Evolutionary conservation across 2,797 vertebrate genomes (phyloP).

Genomic region (Melanotaenia pygmaea): DNA sequence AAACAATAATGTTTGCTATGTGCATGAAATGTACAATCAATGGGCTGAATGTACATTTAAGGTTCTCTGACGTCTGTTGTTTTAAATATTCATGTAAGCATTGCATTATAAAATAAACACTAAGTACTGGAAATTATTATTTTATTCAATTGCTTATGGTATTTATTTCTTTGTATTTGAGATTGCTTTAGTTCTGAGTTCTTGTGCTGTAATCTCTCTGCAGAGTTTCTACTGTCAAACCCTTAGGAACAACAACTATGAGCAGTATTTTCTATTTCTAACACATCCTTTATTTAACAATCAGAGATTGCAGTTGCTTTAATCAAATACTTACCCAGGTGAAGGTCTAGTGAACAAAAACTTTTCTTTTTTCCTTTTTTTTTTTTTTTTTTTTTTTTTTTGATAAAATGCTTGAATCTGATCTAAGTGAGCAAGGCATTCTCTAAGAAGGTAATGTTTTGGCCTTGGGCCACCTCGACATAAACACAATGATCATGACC

Average conservation of each 20-base stretch:
- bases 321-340: conserved; percentile 16
- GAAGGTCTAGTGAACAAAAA: conserved; percentile 27
- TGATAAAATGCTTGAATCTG: conserved; percentile 23
- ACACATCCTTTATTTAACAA: conserved; percentile 7
- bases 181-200: conserved; percentile 4
- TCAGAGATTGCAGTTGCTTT: conserved; percentile 10
- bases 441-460: conserved; percentile 7
- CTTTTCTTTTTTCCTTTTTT: conserved; percentile 2
- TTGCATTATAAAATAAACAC: neutral
- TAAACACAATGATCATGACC: neutral
- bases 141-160: neutral
- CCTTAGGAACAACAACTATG: neutral
- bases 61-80: neutral
- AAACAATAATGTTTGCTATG: too few species aligned
- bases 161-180: neutral
- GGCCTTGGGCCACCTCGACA: conserved; percentile 3
- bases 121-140: neutral
- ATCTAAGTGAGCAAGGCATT: conserved; percentile 9
- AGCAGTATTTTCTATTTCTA: conserved; percentile 6
- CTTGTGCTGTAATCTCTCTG: neutral
- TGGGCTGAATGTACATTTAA: neutral
- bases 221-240: neutral
- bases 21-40: too few species aligned
- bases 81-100: neutral
- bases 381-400: neutral